Evolutionary conservation across 2,797 vertebrate genomes (phyloP).

Genomic region (Staurois parvus): DNA sequence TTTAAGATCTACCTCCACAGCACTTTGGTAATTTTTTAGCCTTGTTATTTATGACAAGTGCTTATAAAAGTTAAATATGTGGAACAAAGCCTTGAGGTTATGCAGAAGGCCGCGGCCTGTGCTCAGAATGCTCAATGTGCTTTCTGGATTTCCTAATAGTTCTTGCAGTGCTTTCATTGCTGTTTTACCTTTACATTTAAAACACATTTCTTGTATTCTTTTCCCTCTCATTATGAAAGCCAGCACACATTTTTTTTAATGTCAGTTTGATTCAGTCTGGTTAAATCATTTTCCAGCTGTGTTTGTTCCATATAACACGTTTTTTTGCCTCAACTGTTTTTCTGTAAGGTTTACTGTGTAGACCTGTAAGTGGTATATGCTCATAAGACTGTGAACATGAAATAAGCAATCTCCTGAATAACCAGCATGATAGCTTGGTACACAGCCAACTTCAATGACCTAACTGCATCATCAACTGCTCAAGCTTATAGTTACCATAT

Average conservation of each 20-base stretch:
- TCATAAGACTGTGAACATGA: neutral
- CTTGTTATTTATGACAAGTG: constrained; percentile 60
- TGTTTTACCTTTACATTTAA: constrained; percentile 48
- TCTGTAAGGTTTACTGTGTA: constrained; percentile 11
- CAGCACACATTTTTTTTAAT: constrained; percentile 16
- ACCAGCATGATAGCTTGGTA: neutral
- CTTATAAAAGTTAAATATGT: constrained; percentile 60
- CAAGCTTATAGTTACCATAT: neutral
- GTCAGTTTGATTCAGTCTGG: constrained; percentile 24
- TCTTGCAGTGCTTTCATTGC: constrained; percentile 42
- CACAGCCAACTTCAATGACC: neutral
- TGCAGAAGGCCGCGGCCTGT: constrained; percentile 41
- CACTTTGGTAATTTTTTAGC: constrained; percentile 45
- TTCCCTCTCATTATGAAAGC: constrained; percentile 20
- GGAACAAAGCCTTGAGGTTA: constrained; percentile 60
- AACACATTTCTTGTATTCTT: constrained; percentile 36
- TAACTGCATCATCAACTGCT: neutral
- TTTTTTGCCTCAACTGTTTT: neutral
- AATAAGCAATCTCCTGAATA: neutral
- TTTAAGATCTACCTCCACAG: constrained; percentile 49
- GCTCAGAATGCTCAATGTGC: constrained; percentile 22
- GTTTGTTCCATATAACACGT: constrained; percentile 19
- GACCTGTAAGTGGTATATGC: neutral
- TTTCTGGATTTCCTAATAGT: constrained; percentile 47
- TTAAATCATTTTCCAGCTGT: constrained; percentile 47